Base-by-base conservation (phyloP, 2,113 vertebrate species). In the Tupaia chinensis region DNA sequence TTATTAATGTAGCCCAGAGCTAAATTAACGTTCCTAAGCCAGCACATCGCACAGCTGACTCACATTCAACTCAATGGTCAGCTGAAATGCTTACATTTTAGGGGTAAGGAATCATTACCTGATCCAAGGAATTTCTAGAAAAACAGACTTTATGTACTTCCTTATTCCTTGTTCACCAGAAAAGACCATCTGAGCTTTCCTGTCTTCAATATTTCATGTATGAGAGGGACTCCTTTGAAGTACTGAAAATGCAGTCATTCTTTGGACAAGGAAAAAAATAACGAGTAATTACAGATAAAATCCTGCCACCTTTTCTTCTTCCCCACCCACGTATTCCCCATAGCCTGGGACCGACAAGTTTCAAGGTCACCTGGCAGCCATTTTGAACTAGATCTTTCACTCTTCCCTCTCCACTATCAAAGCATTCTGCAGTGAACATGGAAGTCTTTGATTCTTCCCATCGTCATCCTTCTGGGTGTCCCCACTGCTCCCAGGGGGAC, bases 221-320 rank as follows among this genome's bases (percentile, higher is more conserved):
- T 63, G 68, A 94, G 44, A 69, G 60, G 0, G 44, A 72, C 11
- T 69, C 61, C 95, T 95, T 80, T 89, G 76, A 91, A 92, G 87
- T 73, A 23, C 77, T 25, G 29, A 84, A 61, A 34, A n/a, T 32
- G 19, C 25, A 91, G 70, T 58, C 23, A 2, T 69, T 93, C 23
- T 23, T 78, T 86, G 65, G 68, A 82, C 77, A 87, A 70, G 77
- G 81, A 56, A 53, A 34, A 66, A 68, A 84, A 53, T 60, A 34
- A 80, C 22, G 85, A 77, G 56, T 34, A 34, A 56, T 68, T 79
- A 27, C 0, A 16, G 83, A 27, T 65, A 58, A 63, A 80, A 77
- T 27, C 79, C 60, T 69, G 66, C 56, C 80, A 11, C 44, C 12
- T 3, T 56, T 74, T n/a, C 81, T 32, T 68, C 14, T 14, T 27